Conservation (phyloP, 2,888 invertebrate species). For the Villa cingulata region DNA sequence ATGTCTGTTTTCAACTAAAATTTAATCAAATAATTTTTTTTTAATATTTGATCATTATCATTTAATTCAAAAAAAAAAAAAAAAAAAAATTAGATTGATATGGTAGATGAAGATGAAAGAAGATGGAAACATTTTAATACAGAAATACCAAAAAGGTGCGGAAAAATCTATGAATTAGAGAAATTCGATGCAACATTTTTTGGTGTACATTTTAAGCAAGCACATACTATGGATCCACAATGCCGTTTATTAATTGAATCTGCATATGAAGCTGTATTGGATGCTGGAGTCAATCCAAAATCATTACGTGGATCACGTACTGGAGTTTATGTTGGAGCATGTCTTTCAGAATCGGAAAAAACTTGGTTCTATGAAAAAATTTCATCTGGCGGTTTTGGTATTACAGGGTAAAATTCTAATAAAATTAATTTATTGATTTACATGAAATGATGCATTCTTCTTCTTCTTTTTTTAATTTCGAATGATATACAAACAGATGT, state of each 20-base stretch:
- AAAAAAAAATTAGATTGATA: slow-evolving; percentile 46
- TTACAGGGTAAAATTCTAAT: slow-evolving; percentile 30
- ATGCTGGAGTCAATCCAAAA: slow-evolving; percentile 57
- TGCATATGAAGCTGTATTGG: slow-evolving; percentile 64
- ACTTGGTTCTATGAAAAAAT: slow-evolving; percentile 55
- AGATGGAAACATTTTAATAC: slow-evolving; percentile 62
- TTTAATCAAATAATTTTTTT: neutral
- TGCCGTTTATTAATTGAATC: slow-evolving; percentile 63
- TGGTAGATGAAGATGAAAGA: slow-evolving; percentile 65
- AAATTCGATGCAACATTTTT: slow-evolving; percentile 69
- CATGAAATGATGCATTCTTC: too few species aligned
- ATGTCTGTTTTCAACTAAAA: too few species aligned
- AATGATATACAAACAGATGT: too few species aligned
- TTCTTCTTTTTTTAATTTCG: too few species aligned
- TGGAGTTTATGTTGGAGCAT: slow-evolving; percentile 61
- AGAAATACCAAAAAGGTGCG: slow-evolving; percentile 60
- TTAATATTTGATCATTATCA: too few species aligned
- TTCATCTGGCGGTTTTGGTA: slow-evolving; percentile 38
- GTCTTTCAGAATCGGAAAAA: slow-evolving; percentile 58
- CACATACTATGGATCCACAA: slow-evolving; percentile 65
- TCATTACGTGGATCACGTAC: slow-evolving; percentile 50
- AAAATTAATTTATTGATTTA: neutral
- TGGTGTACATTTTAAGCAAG: slow-evolving; percentile 60
- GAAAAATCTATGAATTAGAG: slow-evolving; percentile 53
- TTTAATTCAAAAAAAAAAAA: neutral